These are phyloP conservation scores for Hemibagrus guttatus DNA, from an alignment of 2,797 vertebrate species.

Conservation along the genomic window DNA sequence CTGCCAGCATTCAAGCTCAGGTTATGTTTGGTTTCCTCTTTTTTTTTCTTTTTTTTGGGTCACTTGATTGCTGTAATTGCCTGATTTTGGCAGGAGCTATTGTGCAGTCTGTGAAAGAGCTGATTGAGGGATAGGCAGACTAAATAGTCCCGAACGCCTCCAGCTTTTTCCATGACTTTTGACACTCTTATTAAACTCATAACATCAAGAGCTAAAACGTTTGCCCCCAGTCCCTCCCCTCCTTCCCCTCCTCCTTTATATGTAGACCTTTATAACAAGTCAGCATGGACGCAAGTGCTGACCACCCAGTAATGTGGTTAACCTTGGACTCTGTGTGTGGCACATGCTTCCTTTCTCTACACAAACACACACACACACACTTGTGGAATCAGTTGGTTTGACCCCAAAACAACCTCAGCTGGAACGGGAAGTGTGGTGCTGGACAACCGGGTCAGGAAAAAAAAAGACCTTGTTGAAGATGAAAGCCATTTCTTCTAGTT, in stretches of 20 bases:
- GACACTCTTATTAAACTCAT: slow-evolving; percentile 12
- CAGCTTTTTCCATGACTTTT: slow-evolving; percentile 9
- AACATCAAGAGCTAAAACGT: slow-evolving; percentile 6
- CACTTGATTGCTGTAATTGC: slow-evolving; percentile 21
- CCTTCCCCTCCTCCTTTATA: neutral
- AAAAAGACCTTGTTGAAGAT: slow-evolving; percentile 23
- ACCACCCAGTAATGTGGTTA: slow-evolving; percentile 40
- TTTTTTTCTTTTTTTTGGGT: slow-evolving; percentile 22
- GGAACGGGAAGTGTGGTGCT: slow-evolving; percentile 32
- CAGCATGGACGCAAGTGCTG: slow-evolving; percentile 30
- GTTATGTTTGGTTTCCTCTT: neutral
- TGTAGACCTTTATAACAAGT: slow-evolving; percentile 13
- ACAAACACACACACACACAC: neutral
- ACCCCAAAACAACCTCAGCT: slow-evolving; percentile 34
- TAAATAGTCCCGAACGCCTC: neutral
- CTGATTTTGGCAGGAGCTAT: slow-evolving; percentile 25
- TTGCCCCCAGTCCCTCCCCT: neutral
- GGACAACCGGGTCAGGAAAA: neutral
- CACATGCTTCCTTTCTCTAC: slow-evolving; percentile 1
- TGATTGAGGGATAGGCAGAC: neutral
- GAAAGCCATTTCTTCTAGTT: slow-evolving; percentile 35
- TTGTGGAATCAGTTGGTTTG: slow-evolving; percentile 24
- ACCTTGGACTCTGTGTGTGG: slow-evolving; percentile 35
- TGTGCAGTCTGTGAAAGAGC: neutral
- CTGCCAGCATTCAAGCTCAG: slow-evolving; percentile 9